phyloP scores from a whole-genome alignment of 2,888 invertebrate species.

The Drosophila ezoana region DNA sequence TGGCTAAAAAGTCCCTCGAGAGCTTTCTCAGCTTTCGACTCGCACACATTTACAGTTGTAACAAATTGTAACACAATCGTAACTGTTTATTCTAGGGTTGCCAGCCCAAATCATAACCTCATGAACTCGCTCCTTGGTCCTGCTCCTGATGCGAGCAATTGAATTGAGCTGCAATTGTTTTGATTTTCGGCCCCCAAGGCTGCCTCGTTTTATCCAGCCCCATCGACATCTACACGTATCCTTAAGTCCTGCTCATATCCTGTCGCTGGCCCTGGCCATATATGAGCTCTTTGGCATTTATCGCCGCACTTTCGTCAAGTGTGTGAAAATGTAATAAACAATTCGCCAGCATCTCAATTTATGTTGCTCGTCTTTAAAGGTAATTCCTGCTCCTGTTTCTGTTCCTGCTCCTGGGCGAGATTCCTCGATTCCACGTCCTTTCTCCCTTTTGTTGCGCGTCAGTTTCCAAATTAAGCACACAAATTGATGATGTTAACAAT shows the following conservation, averaged over 20 bases:
- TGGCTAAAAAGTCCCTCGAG: conserved; percentile 84
- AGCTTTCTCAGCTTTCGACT: conserved; percentile 74
- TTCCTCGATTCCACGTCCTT: conserved; percentile 21
- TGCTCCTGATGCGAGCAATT: conserved; percentile 53
- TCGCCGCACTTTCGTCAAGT: conserved; percentile 69
- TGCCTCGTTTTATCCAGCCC: conserved; percentile 27
- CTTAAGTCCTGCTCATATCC: conserved; percentile 17
- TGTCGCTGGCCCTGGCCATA: conserved; percentile 32
- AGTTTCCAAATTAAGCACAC: conserved; percentile 81
- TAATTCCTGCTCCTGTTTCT: conserved; percentile 23
- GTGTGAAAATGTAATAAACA: conserved; percentile 79
- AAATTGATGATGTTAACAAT: conserved; percentile 81
- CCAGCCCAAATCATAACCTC: conserved; percentile 73
- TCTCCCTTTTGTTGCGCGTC: conserved; percentile 75
- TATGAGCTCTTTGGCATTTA: conserved; percentile 52
- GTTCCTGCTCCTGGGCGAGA: background rate
- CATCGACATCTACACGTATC: conserved; percentile 23
- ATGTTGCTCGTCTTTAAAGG: conserved; percentile 70
- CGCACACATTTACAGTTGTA: conserved; percentile 82
- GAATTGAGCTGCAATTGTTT: conserved; percentile 79
- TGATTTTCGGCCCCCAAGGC: conserved; percentile 73
- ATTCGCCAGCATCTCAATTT: conserved; percentile 75
- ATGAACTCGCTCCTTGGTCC: conserved; percentile 64
- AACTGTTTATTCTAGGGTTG: conserved; percentile 74
- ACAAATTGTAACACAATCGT: conserved; percentile 84